Evolutionary conservation across 2,797 vertebrate genomes (phyloP).

Genomic region (Borostomias antarcticus): DNA sequence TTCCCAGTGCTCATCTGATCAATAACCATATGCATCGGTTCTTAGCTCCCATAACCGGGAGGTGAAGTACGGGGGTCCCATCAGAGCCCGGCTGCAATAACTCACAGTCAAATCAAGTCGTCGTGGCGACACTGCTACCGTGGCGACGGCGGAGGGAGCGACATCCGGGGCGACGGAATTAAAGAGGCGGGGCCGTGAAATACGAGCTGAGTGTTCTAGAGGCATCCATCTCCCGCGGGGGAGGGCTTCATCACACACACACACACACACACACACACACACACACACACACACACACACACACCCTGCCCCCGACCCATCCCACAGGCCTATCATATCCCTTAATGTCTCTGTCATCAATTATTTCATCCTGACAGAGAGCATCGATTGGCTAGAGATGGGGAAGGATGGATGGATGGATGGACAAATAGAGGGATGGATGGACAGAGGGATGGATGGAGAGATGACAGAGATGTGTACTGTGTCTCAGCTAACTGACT

Average conservation of each 20-base stretch:
- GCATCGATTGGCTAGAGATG: constrained; percentile 62
- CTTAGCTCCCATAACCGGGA: background rate
- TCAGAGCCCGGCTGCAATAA: background rate
- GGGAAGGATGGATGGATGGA: background rate
- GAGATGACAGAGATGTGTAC: too few species aligned
- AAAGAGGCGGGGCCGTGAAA: constrained; percentile 43
- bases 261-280: too few species aligned
- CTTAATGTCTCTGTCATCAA: constrained; percentile 73
- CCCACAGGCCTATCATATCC: constrained; percentile 58
- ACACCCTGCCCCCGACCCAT: too few species aligned
- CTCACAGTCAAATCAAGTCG: constrained; percentile 6
- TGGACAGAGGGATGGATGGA: background rate
- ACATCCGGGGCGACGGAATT: background rate
- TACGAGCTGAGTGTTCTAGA: constrained; percentile 61
- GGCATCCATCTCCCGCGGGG: constrained; percentile 57
- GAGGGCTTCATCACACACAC: background rate
- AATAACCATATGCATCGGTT: background rate
- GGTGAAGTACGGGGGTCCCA: background rate
- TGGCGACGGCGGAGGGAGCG: background rate
- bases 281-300: too few species aligned
- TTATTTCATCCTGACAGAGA: constrained; percentile 72
- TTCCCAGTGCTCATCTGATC: background rate
- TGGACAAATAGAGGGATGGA: background rate
- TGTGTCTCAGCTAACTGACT: too few species aligned
- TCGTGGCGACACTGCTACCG: background rate